Conservation (phyloP, 2,797 vertebrate species). For the Cryptoprocta ferox region DNA sequence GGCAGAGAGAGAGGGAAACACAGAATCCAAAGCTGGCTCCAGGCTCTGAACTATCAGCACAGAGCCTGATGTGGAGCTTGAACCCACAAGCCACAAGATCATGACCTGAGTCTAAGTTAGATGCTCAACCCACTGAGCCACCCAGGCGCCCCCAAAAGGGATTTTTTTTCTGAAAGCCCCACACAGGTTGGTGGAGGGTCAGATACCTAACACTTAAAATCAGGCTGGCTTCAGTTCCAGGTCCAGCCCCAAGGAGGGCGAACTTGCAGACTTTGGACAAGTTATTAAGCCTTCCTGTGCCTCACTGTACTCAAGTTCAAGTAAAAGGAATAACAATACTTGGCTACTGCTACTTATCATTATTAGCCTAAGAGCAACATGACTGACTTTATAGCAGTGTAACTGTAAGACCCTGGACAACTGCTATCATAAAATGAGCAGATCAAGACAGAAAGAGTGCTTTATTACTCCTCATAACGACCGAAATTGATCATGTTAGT, state of each 20-base stretch:
- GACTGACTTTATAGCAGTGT: background rate
- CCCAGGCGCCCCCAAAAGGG: too few relatives aligned
- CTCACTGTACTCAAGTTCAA: background rate
- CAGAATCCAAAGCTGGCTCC: too few relatives aligned
- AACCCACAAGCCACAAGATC: too few relatives aligned
- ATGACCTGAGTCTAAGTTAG: too few relatives aligned
- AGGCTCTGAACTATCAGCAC: too few relatives aligned
- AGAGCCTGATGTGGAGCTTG: too few relatives aligned
- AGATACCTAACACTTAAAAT: background rate
- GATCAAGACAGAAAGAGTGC: background rate
- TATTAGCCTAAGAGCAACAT: background rate
- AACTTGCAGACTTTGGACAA: background rate
- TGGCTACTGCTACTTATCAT: background rate
- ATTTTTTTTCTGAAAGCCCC: background rate
- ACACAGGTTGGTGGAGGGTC: background rate
- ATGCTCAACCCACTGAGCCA: too few relatives aligned
- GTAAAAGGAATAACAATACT: too few relatives aligned
- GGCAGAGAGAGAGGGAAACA: too few relatives aligned
- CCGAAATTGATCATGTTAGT: background rate
- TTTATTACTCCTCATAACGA: background rate
- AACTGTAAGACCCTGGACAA: background rate
- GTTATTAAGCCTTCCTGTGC: background rate
- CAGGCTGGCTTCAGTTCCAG: background rate
- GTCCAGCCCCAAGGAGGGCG: accelerated
- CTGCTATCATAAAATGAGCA: background rate